Evolutionary conservation across 92 coral and sea anemone genomes (phyloP).

Genomic region (Actinernus sp.): DNA sequence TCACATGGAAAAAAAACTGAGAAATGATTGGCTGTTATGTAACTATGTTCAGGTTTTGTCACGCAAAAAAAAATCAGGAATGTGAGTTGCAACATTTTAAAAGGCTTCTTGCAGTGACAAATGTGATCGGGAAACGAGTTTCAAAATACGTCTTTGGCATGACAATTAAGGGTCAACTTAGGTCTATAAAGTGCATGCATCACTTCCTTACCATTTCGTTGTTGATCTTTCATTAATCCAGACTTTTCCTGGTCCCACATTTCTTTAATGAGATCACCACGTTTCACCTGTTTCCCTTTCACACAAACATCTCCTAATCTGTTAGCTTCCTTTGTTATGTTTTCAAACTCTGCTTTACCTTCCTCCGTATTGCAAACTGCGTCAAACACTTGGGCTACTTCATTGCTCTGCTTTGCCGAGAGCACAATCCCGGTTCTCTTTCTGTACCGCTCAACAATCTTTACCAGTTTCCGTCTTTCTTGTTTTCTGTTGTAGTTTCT

Average conservation of each 20-base stretch:
- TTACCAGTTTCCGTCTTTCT: background rate
- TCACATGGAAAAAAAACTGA: too few species aligned
- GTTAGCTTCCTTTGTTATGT: background rate
- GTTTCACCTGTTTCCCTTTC: background rate
- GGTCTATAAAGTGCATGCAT: too few species aligned
- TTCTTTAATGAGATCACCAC: background rate
- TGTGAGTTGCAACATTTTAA: too few species aligned
- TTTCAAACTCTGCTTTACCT: background rate
- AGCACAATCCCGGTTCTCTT: background rate
- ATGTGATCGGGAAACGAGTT: too few species aligned
- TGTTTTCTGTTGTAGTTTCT: background rate
- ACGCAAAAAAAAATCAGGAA: too few species aligned
- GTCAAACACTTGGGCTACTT: background rate
- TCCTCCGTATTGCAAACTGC: background rate
- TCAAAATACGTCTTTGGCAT: too few species aligned
- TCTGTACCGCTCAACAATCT: background rate
- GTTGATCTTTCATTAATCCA: background rate
- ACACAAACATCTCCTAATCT: background rate
- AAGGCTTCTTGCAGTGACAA: too few species aligned
- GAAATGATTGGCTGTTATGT: too few species aligned
- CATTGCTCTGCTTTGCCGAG: background rate
- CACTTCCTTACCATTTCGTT: constrained; percentile 4
- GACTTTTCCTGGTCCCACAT: background rate
- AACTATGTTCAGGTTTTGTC: too few species aligned
- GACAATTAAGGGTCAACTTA: too few species aligned